Percentiles rank a stretch among this genome's conserved stretches.
Conservation (phyloP, 2,888 invertebrate genomes). For the Brenthis ino region DNA sequence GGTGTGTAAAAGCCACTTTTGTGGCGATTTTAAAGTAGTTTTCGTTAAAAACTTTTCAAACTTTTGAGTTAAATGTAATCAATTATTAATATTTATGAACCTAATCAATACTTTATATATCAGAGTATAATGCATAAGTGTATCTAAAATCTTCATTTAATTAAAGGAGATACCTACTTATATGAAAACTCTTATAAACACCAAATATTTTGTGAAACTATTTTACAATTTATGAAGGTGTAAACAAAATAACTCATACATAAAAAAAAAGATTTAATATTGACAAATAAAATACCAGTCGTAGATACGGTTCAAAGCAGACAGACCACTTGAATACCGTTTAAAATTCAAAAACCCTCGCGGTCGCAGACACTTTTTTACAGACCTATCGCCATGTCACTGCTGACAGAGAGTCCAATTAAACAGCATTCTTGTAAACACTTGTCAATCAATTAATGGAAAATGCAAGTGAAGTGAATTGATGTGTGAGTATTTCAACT, state of each 20-base stretch:
- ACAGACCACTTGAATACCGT: constrained; percentile 59
- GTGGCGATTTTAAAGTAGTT: too few relatives aligned
- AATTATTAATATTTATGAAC: too few relatives aligned
- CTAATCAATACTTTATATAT: too few relatives aligned
- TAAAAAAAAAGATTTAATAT: neutral
- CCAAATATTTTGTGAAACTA: too few relatives aligned
- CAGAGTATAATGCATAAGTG: too few relatives aligned
- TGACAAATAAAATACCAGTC: constrained; percentile 19
- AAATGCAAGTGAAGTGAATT: constrained; percentile 27
- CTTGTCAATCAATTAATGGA: constrained; percentile 60
- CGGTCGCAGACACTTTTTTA: constrained; percentile 59
- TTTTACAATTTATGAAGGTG: neutral
- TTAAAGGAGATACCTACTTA: too few relatives aligned
- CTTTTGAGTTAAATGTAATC: too few relatives aligned
- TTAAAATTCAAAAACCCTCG: constrained; percentile 69
- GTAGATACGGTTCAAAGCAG: constrained; percentile 43
- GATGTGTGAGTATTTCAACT: constrained; percentile 24
- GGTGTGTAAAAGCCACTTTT: too few relatives aligned
- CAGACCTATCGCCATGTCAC: constrained; percentile 57
- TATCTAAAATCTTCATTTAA: too few relatives aligned
- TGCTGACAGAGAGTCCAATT: constrained; percentile 65
- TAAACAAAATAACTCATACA: neutral
- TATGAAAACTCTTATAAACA: too few relatives aligned
- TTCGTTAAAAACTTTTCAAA: too few relatives aligned
- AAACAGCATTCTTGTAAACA: constrained; percentile 56